phyloP scores from a whole-genome alignment of 2,888 invertebrate genomes.

The Ferrisia virgata region DNA sequence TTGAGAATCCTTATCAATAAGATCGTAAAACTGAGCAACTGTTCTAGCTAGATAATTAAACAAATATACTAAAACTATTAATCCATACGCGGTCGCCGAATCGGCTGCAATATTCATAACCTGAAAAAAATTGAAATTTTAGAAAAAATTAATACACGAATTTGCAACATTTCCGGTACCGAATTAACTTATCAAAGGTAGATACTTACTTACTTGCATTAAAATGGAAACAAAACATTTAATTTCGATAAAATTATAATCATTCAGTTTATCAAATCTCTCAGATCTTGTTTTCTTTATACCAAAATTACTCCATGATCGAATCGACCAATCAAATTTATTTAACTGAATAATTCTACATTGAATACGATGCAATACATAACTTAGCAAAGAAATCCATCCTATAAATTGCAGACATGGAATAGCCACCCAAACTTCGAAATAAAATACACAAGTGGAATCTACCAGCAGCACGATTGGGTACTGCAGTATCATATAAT shows the following conservation, averaged over 20 bases:
- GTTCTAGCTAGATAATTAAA: background rate
- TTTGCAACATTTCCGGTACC: background rate
- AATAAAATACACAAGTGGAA: background rate
- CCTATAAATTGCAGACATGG: background rate
- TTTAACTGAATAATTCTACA: background rate
- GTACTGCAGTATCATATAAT: background rate
- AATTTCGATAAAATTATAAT: background rate
- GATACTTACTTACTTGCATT: background rate
- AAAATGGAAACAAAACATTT: background rate
- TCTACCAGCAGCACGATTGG: background rate
- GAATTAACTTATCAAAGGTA: background rate
- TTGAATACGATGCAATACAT: background rate
- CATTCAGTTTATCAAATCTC: background rate
- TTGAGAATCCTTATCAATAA: background rate
- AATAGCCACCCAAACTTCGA: background rate
- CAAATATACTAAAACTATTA: background rate
- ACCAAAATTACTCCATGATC: background rate
- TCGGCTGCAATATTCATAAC: background rate
- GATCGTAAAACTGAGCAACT: background rate
- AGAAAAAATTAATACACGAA: background rate
- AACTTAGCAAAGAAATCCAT: background rate
- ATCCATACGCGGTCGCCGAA: background rate
- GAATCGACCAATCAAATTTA: background rate
- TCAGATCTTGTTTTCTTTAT: background rate
- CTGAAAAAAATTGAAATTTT: background rate